A percentile compares a stretch with the other conserved stretches of the same genome.
These are phyloP conservation scores for Papilio polytes DNA, from an alignment of 1,140 invertebrate species.

Conservation along the genomic window DNA sequence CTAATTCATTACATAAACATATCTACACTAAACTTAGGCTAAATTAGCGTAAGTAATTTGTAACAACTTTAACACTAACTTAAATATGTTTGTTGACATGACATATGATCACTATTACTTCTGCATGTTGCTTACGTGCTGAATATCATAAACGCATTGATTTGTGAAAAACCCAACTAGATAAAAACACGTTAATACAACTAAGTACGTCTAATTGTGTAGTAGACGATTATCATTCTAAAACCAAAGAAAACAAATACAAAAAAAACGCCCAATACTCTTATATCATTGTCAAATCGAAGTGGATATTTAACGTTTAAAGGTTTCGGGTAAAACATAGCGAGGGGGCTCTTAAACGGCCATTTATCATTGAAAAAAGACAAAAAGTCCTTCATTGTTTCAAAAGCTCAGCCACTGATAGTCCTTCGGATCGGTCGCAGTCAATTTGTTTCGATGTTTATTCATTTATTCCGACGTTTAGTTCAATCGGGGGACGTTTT, in stretches of 20 bases:
- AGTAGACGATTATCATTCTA: not conserved
- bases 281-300: slow-evolving; percentile 34
- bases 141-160: not conserved
- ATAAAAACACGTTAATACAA: slow-evolving; percentile 3
- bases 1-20: not conserved
- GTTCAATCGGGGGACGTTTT: slow-evolving; percentile 59
- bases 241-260: not conserved
- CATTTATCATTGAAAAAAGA: slow-evolving; percentile 42
- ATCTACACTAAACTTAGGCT: not conserved
- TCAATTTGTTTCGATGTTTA: slow-evolving; percentile 70
- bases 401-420: slow-evolving; percentile 48
- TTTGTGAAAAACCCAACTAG: not conserved
- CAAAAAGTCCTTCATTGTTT: slow-evolving; percentile 51
- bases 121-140: not conserved
- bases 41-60: not conserved
- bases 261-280: slow-evolving; percentile 7
- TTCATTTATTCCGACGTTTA: slow-evolving; percentile 70
- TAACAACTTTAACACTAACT: not conserved
- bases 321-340: slow-evolving; percentile 36
- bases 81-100: not conserved
- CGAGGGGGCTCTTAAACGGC: slow-evolving; percentile 37
- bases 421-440: slow-evolving; percentile 50
- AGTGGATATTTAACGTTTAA: slow-evolving; percentile 36
- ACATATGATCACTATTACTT: not conserved
- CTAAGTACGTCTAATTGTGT: slow-evolving; percentile 9